These are phyloP conservation scores for Pollachius pollachius DNA, from an alignment of 2,113 vertebrate species.

Conservation along the genomic window DNA sequence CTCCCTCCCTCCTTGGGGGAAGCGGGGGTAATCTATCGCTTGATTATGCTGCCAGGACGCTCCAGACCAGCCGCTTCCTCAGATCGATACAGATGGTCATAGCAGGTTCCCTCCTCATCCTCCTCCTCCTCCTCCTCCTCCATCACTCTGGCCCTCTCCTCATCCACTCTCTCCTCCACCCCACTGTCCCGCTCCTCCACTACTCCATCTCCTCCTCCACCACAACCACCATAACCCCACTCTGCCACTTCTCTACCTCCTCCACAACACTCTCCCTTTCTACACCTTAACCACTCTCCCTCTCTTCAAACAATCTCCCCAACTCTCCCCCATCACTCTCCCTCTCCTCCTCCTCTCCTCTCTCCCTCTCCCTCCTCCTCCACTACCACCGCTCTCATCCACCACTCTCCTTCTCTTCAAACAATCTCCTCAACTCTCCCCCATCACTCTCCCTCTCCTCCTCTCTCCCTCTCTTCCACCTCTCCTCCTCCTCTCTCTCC, in stretches of 20 bases:
- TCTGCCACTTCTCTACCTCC: conserved; percentile 3
- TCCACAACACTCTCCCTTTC: neutral
- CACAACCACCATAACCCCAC: neutral
- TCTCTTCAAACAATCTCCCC: neutral
- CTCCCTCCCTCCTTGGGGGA: neutral
- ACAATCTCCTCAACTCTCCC: too few relatives aligned
- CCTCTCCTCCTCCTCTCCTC: neutral
- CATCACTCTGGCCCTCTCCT: too few relatives aligned
- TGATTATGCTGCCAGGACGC: conserved; percentile 26
- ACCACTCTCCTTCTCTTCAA: neutral
- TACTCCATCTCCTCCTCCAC: conserved; percentile 1
- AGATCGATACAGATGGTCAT: conserved; percentile 37
- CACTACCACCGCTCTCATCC: neutral
- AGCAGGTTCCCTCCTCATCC: conserved; percentile 5
- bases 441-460: neutral
- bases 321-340: neutral
- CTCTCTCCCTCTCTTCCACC: too few relatives aligned
- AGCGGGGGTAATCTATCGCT: conserved; percentile 17
- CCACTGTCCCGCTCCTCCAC: too few relatives aligned
- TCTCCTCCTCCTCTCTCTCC: neutral
- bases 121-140: too few relatives aligned
- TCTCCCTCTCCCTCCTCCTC: neutral
- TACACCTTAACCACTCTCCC: neutral
- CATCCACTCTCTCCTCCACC: too few relatives aligned
- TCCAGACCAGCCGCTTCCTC: conserved; percentile 29